These are phyloP conservation scores for Meta bourneti DNA, from an alignment of 2,888 invertebrate species.

Conservation along the genomic window DNA sequence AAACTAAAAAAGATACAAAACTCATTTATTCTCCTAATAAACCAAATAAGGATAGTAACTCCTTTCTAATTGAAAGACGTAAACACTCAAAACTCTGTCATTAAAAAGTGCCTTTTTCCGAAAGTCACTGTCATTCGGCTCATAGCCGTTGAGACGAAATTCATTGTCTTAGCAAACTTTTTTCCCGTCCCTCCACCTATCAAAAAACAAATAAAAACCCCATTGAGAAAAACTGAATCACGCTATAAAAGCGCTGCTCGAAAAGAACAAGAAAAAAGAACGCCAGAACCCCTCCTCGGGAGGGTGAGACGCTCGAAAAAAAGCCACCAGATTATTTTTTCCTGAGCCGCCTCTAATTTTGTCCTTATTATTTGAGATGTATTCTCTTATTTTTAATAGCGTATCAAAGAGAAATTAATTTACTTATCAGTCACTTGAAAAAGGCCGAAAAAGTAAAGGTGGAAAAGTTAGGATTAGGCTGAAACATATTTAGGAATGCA, in stretches of 20 bases:
- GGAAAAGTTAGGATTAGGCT: constrained; percentile 65
- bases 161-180: constrained; percentile 36
- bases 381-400: constrained; percentile 74
- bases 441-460: constrained; percentile 56
- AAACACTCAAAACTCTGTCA: constrained; percentile 33
- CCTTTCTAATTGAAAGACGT: constrained; percentile 11
- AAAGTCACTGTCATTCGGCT: constrained; percentile 22
- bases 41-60: constrained; percentile 2
- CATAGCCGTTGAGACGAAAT: constrained; percentile 42
- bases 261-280: constrained; percentile 32
- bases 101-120: constrained; percentile 31
- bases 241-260: constrained; percentile 29
- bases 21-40: not conserved
- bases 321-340: constrained; percentile 9
- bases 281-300: not conserved
- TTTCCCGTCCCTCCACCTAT: not conserved
- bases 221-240: constrained; percentile 49
- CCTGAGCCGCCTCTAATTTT: constrained; percentile 64
- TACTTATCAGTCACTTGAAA: constrained; percentile 74
- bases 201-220: constrained; percentile 44
- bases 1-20: constrained; percentile 1
- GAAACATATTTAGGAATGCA: constrained; percentile 74
- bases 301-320: not conserved
- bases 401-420: constrained; percentile 76
- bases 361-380: constrained; percentile 70